phyloP scores from a whole-genome alignment of 2,888 invertebrate genomes.

The Pristionchus maxplancki region DNA sequence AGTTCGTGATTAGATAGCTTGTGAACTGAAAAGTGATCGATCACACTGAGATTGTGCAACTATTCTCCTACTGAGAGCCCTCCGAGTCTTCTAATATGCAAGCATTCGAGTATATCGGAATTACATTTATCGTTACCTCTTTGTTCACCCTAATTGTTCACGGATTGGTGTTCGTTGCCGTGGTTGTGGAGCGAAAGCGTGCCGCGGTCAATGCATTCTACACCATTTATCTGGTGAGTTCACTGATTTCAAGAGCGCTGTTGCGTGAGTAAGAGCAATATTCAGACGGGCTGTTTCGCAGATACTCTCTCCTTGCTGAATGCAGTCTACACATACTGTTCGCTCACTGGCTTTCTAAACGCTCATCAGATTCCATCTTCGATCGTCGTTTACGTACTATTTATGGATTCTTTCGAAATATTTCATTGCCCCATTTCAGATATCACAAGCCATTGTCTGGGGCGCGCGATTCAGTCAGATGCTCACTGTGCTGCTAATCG shows the following conservation, averaged over 20 bases:
- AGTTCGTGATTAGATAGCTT: too few relatives aligned
- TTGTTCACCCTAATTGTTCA: too few relatives aligned
- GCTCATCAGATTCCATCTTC: background rate
- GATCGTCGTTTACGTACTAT: background rate
- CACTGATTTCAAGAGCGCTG: too few relatives aligned
- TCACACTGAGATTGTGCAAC: too few relatives aligned
- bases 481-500: background rate
- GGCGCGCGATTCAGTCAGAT: conserved; percentile 5
- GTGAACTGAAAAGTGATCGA: too few relatives aligned
- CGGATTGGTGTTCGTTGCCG: too few relatives aligned
- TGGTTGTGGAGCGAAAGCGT: background rate
- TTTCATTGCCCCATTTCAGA: background rate
- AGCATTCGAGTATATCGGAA: too few relatives aligned
- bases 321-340: background rate
- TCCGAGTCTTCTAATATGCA: too few relatives aligned
- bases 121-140: too few relatives aligned
- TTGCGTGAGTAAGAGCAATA: too few relatives aligned
- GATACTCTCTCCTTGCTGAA: background rate
- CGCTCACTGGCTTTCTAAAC: background rate
- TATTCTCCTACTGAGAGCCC: too few relatives aligned
- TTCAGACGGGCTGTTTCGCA: background rate
- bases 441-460: background rate
- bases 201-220: background rate
- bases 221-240: background rate
- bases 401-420: background rate